Evolutionary conservation across 2,797 vertebrate species (phyloP).

Genomic region (Perodicticus potto): DNA sequence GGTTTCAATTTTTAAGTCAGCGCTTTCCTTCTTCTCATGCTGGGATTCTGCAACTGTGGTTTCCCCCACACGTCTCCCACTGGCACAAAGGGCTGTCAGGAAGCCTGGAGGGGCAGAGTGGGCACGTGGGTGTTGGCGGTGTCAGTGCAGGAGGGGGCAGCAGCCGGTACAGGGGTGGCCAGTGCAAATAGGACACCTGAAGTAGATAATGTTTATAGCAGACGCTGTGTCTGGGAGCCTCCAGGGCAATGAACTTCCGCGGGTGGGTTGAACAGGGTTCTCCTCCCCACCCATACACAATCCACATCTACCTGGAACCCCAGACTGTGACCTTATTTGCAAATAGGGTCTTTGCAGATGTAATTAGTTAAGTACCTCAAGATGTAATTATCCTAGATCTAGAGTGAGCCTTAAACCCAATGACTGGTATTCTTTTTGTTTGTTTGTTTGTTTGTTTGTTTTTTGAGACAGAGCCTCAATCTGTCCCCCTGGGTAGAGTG

Average conservation of each 20-base stretch:
- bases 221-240: neutral
- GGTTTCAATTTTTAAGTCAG: conserved; percentile 81
- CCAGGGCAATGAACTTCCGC: neutral
- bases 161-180: no score
- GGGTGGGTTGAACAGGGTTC: neutral
- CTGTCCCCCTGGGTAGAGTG: no score
- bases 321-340: neutral
- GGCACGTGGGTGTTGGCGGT: fast-evolving
- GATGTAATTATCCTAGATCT: neutral
- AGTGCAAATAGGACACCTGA: fast-evolving
- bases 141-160: no score
- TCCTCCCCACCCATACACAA: neutral
- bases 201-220: neutral
- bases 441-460: no score
- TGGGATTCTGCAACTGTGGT: conserved; percentile 78
- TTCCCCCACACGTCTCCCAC: neutral
- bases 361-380: neutral
- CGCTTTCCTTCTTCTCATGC: conserved; percentile 78
- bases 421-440: no score
- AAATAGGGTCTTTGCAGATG: neutral
- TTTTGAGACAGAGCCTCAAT: no score
- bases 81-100: fast-evolving
- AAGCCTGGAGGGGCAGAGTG: neutral
- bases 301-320: neutral
- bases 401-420: neutral